A percentile compares a stretch with the other conserved stretches of the same genome.
Conservation (phyloP, 2,113 vertebrate genomes). For the Sapayoa aenigma region DNA sequence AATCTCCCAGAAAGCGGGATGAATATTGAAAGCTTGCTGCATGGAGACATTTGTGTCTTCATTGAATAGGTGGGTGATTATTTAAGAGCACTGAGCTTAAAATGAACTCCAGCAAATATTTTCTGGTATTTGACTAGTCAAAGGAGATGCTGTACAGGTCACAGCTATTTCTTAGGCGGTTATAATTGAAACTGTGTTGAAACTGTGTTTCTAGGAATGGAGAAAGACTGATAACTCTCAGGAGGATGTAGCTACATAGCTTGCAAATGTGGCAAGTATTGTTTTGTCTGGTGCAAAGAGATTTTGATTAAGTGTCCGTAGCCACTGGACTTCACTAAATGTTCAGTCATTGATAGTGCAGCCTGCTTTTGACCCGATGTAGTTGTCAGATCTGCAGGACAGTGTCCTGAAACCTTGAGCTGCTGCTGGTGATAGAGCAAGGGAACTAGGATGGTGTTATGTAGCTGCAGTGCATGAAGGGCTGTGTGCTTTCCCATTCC, state of each 20-base stretch:
- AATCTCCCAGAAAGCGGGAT: neutral
- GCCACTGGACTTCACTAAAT: neutral
- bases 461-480: neutral
- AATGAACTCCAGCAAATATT: neutral
- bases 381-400: neutral
- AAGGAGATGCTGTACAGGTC: neutral
- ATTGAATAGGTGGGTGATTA: neutral
- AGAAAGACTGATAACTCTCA: neutral
- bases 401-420: neutral
- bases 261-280: neutral
- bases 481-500: fast-evolving
- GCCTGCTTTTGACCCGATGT: neutral
- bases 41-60: neutral
- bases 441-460: fast-evolving
- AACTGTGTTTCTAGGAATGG: neutral
- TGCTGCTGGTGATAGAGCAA: neutral
- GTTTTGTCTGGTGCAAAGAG: neutral
- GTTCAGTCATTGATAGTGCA: neutral
- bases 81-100: neutral
- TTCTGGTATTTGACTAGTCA: neutral
- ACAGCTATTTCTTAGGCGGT: neutral
- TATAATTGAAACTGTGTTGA: neutral
- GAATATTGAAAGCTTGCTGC: neutral
- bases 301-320: neutral
- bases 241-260: neutral